These are phyloP conservation scores for Labroides dimidiatus DNA, from an alignment of 2,797 vertebrate species.

Conservation along the genomic window DNA sequence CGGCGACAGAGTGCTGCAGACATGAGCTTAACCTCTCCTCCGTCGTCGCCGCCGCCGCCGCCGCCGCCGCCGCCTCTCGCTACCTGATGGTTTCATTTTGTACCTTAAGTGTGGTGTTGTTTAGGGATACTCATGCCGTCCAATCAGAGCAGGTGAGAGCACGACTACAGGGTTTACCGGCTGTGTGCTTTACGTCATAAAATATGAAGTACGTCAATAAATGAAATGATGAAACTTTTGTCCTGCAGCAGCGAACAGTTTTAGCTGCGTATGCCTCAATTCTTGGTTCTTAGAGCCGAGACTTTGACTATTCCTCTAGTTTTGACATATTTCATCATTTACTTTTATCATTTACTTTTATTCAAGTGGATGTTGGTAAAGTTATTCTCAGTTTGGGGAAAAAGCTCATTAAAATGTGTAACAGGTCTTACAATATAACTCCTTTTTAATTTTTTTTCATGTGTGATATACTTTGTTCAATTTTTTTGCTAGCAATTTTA, in stretches of 20 bases:
- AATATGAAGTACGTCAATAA: conserved; percentile 23
- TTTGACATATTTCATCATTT: too few species aligned
- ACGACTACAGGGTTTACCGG: conserved; percentile 43
- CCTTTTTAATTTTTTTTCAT: too few species aligned
- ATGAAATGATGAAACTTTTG: conserved; percentile 21
- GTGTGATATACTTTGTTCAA: too few species aligned
- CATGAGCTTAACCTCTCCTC: conserved; percentile 26
- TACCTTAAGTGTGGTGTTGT: conserved; percentile 49
- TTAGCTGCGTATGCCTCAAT: too few species aligned
- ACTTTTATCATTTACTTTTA: too few species aligned
- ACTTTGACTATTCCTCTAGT: too few species aligned
- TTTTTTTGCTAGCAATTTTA: too few species aligned
- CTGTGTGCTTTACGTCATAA: conserved; percentile 6
- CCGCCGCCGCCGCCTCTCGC: conserved; percentile 8
- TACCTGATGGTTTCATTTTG: conserved; percentile 46
- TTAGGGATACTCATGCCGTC: background rate
- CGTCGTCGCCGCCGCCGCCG: conserved; percentile 12
- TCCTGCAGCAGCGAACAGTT: background rate
- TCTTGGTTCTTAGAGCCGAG: too few species aligned
- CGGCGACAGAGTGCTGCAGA: conserved; percentile 25
- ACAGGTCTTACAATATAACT: too few species aligned
- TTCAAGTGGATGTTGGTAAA: too few species aligned
- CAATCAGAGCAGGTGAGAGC: conserved; percentile 25
- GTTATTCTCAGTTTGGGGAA: too few species aligned
- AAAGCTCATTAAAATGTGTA: too few species aligned